Conservation (phyloP, 2,888 invertebrate species). For the Ormyrus pomaceus region DNA sequence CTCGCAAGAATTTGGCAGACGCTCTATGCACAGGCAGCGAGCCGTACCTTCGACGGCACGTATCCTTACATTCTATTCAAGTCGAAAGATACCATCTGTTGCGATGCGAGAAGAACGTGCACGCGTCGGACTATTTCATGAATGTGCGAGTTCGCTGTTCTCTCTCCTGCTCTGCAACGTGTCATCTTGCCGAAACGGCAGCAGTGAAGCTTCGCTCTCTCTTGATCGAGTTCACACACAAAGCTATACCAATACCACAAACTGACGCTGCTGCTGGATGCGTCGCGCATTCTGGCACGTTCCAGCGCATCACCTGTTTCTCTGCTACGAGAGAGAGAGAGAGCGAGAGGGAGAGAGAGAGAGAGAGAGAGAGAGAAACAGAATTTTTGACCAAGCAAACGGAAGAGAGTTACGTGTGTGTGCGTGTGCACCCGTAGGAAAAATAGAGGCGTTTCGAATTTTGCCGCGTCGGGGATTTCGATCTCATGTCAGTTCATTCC, state of each 20-base stretch:
- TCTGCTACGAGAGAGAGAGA: neutral
- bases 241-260: constrained; percentile 44
- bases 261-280: constrained; percentile 17
- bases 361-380: constrained; percentile 1
- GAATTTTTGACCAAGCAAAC: too few relatives aligned
- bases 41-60: constrained; percentile 5
- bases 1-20: neutral
- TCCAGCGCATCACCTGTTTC: constrained; percentile 62
- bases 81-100: constrained; percentile 64
- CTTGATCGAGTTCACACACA: neutral
- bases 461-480: too few relatives aligned
- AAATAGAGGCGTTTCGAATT: too few relatives aligned
- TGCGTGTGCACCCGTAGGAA: too few relatives aligned
- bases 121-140: constrained; percentile 66
- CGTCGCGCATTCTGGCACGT: constrained; percentile 65
- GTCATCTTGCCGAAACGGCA: constrained; percentile 38
- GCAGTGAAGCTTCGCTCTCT: constrained; percentile 22
- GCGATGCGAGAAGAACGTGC: constrained; percentile 63
- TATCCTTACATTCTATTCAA: constrained; percentile 54
- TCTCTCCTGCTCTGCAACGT: constrained; percentile 30
- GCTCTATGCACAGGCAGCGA: too few relatives aligned
- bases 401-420: too few relatives aligned
- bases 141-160: constrained; percentile 62
- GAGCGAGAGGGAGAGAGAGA: constrained; percentile 3
- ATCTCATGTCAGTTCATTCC: too few relatives aligned